These are phyloP conservation scores for Latheticus oryzae DNA, from an alignment of 2,888 invertebrate species.

Conservation along the genomic window DNA sequence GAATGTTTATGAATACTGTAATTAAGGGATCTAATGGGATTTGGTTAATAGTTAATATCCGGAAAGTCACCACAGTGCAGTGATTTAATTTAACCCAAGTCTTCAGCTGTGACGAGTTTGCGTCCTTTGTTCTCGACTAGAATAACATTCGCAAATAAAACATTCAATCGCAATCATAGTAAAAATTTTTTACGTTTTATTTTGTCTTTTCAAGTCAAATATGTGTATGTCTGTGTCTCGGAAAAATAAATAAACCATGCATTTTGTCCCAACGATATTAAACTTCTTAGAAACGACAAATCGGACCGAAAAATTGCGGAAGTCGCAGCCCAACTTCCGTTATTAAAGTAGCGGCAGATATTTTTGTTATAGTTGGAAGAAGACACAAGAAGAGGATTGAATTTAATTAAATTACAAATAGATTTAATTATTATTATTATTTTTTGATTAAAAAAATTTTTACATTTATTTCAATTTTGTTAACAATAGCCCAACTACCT, in stretches of 20 bases:
- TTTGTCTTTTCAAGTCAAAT: slow-evolving; percentile 11
- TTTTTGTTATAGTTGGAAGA: too few species aligned
- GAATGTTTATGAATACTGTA: slow-evolving; percentile 37
- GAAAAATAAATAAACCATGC: slow-evolving; percentile 26
- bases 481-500: not conserved
- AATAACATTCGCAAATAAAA: too few species aligned
- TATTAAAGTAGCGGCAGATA: too few species aligned
- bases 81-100: slow-evolving; percentile 39
- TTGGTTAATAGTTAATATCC: slow-evolving; percentile 40
- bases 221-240: not conserved
- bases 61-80: slow-evolving; percentile 33
- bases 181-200: too few species aligned
- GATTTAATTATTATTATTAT: too few species aligned
- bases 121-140: slow-evolving; percentile 20
- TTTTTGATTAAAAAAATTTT: too few species aligned
- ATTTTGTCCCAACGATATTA: slow-evolving; percentile 23
- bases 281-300: slow-evolving; percentile 22
- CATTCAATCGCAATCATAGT: too few species aligned
- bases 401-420: too few species aligned
- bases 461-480: not conserved
- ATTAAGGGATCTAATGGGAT: slow-evolving; percentile 40
- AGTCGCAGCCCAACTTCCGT: slow-evolving; percentile 20
- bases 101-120: slow-evolving; percentile 25
- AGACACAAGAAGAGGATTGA: too few species aligned
- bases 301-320: slow-evolving; percentile 23